Evolutionary conservation across 1,140 invertebrate species (phyloP), one percentile per base, ranked within the genome.

Genomic region (Mizuhopecten yessoensis): DNA sequence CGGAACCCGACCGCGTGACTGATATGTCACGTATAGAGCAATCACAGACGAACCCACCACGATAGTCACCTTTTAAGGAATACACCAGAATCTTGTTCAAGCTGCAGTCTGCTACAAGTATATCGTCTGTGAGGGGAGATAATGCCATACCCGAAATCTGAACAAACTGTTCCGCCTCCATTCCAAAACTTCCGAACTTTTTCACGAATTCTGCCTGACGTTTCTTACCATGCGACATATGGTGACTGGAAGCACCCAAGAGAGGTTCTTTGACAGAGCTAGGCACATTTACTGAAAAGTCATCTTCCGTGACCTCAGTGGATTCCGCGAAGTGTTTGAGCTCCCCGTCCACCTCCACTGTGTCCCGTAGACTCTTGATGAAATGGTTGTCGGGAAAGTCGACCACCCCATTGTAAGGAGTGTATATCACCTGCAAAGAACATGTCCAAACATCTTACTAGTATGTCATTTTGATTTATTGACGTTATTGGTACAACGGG

Each of bases 351-450:
- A 33, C 86, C 34, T 87, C 33, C 17, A 93, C 91, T 11, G 91
- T 93, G 36, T 94, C 92, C 20, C 88, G 36, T 17, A 95, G 88
- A 87, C 92, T 93, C 33, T 91, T 86, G 23, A 95, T 93, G 17
- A 95, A 92, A 88, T 95, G 92, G 88, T 95, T 95, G 87, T 95
- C 92, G 0, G 94, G 94, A 86, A 95, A 93, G 9, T 87, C 90
- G 15, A 89, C 34, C 0, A 95, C 94, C 9, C 95, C 94, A 34
- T 88, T 92, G 17, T 88, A 86, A n/a, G 94, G 94, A 13, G 95
- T 75, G 34, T 91, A 92, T 0, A 95, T 93, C 3, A 88, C 45
- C 91, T 94, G 90, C 33, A 94, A 93, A 87, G n/a, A 1, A 45
- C 9, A 17, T 45, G 17, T 33, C 13, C 9, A 13, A 36, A 39